Percentiles rank a stretch among this genome's conserved stretches.
phyloP scores from a whole-genome alignment of 2,113 vertebrate genomes.

The Laterallus jamaicensis region DNA sequence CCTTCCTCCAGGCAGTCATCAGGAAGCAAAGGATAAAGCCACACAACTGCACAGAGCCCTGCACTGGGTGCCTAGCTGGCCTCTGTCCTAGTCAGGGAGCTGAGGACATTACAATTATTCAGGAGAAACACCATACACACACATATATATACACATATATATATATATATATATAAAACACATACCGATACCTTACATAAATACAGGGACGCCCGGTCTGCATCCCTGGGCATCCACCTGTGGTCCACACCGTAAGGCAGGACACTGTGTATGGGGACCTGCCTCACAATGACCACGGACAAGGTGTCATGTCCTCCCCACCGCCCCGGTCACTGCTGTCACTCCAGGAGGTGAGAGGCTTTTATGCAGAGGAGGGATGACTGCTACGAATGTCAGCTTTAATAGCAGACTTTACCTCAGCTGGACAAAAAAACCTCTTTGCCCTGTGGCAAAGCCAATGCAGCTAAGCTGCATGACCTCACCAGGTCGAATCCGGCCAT shows the following conservation, averaged over 20 bases:
- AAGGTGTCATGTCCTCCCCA: neutral
- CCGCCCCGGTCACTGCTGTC: rapidly evolving
- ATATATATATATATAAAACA: too few species aligned
- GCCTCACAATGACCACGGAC: rapidly evolving
- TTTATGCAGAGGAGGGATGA: neutral
- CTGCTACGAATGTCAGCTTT: neutral
- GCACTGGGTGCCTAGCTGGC: neutral
- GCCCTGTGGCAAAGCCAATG: slow-evolving; percentile 46
- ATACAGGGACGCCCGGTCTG: neutral
- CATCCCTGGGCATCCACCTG: rapidly evolving
- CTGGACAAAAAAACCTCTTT: neutral
- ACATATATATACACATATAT: too few species aligned
- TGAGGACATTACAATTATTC: neutral
- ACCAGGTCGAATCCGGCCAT: neutral
- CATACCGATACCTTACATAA: neutral
- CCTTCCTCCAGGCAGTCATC: neutral
- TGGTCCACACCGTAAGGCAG: neutral
- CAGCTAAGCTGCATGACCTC: neutral
- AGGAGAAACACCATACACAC: neutral
- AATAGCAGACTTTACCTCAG: neutral
- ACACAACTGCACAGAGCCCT: neutral
- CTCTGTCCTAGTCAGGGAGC: neutral
- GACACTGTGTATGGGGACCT: neutral
- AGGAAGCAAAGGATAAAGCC: neutral
- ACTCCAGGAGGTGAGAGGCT: neutral